Conservation (phyloP, 2,797 vertebrate genomes). For the Cossypha niveicapilla region DNA sequence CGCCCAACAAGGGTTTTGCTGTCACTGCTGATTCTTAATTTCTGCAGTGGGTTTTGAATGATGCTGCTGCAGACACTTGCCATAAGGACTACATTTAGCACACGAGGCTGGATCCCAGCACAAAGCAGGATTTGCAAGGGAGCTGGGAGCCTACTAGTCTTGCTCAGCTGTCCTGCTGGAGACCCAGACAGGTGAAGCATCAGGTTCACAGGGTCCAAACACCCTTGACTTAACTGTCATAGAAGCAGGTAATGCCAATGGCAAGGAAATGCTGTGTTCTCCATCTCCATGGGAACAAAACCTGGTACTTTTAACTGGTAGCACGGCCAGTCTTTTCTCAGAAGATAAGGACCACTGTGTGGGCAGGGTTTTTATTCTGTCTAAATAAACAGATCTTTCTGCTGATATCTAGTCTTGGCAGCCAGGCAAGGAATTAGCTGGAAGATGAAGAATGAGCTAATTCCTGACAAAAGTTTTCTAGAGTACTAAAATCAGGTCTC, state of each 20-base stretch:
- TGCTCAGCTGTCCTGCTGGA: neutral
- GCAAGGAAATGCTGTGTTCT: neutral
- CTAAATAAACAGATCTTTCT: conserved; percentile 35
- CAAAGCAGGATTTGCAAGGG: rapidly evolving
- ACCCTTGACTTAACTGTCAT: neutral
- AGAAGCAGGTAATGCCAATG: neutral
- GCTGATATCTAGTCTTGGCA: neutral
- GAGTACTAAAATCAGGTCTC: neutral
- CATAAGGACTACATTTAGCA: neutral
- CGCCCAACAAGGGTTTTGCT: neutral
- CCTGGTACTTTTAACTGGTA: conserved; percentile 11
- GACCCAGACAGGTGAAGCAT: neutral
- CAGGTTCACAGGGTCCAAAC: neutral
- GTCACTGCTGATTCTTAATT: neutral
- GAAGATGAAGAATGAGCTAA: neutral
- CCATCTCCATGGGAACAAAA: conserved; percentile 60
- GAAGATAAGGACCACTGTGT: conserved; percentile 30
- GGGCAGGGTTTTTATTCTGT: conserved; percentile 1
- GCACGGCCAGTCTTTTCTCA: conserved; percentile 22
- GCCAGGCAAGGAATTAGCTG: neutral
- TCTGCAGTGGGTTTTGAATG: neutral
- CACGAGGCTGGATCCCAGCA: neutral
- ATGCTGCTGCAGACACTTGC: neutral
- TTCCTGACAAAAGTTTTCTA: neutral
- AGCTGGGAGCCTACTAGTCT: neutral